Evolutionary conservation across 53 echinoderm and acorn worm species (phyloP).

Genomic region (Arbacia lixula): DNA sequence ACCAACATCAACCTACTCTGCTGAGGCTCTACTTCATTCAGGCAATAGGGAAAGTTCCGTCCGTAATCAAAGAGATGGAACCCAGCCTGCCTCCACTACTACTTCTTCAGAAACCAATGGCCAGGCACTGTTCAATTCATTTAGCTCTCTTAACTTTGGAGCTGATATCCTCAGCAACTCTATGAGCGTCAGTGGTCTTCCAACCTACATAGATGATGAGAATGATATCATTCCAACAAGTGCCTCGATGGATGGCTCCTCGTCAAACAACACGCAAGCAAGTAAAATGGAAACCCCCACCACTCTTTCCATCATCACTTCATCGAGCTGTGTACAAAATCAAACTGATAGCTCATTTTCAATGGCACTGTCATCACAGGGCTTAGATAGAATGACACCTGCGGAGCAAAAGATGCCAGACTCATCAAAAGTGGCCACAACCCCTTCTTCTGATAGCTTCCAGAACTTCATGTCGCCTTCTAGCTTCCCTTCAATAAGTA

Average conservation of each 20-base stretch:
- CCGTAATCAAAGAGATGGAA: not conserved
- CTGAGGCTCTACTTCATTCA: conserved; percentile 66
- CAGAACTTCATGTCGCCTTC: conserved; percentile 23
- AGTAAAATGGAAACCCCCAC: not conserved
- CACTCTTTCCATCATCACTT: conserved; percentile 1
- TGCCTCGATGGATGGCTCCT: not conserved
- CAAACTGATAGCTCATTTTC: conserved; percentile 31
- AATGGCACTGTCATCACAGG: conserved; percentile 2
- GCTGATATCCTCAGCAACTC: conserved; percentile 93
- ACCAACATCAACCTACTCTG: conserved; percentile 56
- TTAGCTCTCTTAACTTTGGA: conserved; percentile 26
- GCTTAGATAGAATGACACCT: not conserved
- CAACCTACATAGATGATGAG: conserved; percentile 88
- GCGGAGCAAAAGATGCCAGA: conserved; percentile 32
- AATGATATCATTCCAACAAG: conserved; percentile 29
- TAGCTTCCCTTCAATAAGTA: conserved; percentile 46
- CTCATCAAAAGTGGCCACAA: conserved; percentile 25
- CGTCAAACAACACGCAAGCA: not conserved
- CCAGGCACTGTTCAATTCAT: conserved; percentile 18
- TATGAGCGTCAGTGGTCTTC: conserved; percentile 96
- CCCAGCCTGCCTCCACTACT: conserved; percentile 1
- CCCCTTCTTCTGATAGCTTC: conserved; percentile 56
- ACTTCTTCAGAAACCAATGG: conserved; percentile 23
- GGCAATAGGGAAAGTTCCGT: conserved; percentile 20
- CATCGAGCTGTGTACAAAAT: not conserved